Evolutionary conservation across 2,113 vertebrate genomes (phyloP), one percentile per base, ranked within the genome.

Genomic region (Mionectes macconnelli): DNA sequence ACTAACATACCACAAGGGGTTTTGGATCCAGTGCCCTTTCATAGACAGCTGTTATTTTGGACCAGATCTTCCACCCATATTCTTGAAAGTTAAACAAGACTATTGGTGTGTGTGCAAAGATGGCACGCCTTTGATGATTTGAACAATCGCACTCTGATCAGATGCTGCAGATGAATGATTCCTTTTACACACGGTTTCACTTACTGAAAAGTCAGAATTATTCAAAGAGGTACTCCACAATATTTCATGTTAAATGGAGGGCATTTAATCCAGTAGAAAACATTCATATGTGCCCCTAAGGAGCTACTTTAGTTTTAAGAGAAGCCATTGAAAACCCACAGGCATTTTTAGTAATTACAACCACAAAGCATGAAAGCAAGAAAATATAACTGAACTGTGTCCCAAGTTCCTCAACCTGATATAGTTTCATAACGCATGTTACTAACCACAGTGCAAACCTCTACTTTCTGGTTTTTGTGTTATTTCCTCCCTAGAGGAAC

Each of bases 271-370:
- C 73, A 86, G 53, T 6, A 66, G 49, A 94, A 85, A 93, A 91
- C 49, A 81, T 60, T 84, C 86, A n/a, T 35, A 91, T 50, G 73
- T 44, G 22, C 40, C 88, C 44, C 59, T 28, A 82, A 84, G 56
- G 86, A 92, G 60, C 72, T 73, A 75, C 45, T 81, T 87, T 35
- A 67, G 62, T 80, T 94, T 85, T 73, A 93, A 92, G 39, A 84
- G 49, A 96, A 92, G 40, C 52, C 81, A 81, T 49, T 90, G 90
- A 94, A 94, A 96, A 93, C 85, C 90, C 92, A 86, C 76, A 93
- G 74, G 91, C 63, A 68, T 73, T 95, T 89, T 87, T 44, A 86
- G 47, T 57, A 93, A 95, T 84, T 91, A 45, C 45, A 90, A 56
- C 85, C 90, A 81, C 83, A 87, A 93, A 94, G 88, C 57, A 93